A percentile compares a stretch with the other conserved stretches of the same genome.
Evolutionary conservation across 2,888 invertebrate species (phyloP).

Genomic region (Lasioglossum villosulum): DNA sequence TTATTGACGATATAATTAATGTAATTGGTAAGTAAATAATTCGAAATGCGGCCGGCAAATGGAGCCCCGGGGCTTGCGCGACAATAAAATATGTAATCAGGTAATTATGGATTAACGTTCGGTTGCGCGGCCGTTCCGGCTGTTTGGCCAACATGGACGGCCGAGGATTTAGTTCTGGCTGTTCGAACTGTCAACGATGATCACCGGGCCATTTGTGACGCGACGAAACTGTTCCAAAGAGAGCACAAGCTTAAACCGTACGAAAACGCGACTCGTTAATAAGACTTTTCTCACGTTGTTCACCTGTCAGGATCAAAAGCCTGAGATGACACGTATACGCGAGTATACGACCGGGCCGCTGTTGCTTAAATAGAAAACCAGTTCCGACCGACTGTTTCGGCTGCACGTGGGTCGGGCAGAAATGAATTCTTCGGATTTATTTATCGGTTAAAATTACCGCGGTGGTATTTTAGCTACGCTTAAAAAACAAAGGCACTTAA

Average conservation of each 20-base stretch:
- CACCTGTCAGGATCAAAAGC: slow-evolving; percentile 55
- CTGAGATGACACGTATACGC: slow-evolving; percentile 44
- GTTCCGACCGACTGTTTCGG: neutral
- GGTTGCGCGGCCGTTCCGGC: neutral
- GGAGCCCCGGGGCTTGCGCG: neutral
- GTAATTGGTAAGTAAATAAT: slow-evolving; percentile 51
- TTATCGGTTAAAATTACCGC: slow-evolving; percentile 43
- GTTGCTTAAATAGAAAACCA: slow-evolving; percentile 46
- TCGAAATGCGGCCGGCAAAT: slow-evolving; percentile 20
- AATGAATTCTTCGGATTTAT: slow-evolving; percentile 43
- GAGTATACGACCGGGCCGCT: neutral
- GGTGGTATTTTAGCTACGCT: neutral
- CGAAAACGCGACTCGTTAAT: slow-evolving; percentile 43
- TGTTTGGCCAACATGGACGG: neutral
- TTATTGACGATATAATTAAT: slow-evolving; percentile 53
- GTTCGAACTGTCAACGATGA: slow-evolving; percentile 39
- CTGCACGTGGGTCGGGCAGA: slow-evolving; percentile 18
- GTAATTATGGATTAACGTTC: slow-evolving; percentile 40
- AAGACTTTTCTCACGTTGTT: slow-evolving; percentile 57
- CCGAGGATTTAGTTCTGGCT: slow-evolving; percentile 25
- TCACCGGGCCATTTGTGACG: slow-evolving; percentile 36
- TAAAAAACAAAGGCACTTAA: too few relatives aligned
- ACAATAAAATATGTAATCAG: slow-evolving; percentile 45
- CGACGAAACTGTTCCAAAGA: slow-evolving; percentile 16
- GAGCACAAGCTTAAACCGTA: neutral